Percentiles rank a stretch among this genome's conserved stretches.
Conservation (phyloP, 2,797 vertebrate genomes). For the Somateria mollissima region DNA sequence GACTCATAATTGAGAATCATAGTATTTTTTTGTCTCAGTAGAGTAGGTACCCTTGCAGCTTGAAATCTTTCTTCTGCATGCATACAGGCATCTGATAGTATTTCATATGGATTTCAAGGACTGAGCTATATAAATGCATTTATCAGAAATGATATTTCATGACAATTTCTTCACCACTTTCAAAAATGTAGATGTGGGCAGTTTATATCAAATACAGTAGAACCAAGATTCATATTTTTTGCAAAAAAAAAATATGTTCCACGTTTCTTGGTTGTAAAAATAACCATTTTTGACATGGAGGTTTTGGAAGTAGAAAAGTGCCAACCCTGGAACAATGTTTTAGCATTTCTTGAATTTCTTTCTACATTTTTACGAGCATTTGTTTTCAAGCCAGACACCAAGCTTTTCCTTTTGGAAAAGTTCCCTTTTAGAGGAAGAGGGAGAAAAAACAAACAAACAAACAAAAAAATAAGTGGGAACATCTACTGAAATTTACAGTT, state of each 20-base stretch:
- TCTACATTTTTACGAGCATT: background rate
- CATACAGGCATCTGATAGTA: background rate
- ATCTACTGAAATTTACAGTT: background rate
- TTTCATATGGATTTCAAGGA: background rate
- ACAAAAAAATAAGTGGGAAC: fast-evolving
- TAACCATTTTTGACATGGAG: background rate
- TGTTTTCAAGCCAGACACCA: background rate
- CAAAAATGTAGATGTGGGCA: background rate
- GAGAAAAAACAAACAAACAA: background rate
- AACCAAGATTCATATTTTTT: background rate
- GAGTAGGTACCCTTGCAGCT: background rate
- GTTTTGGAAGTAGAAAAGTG: background rate
- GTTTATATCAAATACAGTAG: background rate
- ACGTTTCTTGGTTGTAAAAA: background rate
- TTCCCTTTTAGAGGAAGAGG: background rate
- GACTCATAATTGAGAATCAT: background rate
- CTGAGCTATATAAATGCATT: background rate
- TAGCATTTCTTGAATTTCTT: background rate
- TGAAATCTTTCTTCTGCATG: background rate
- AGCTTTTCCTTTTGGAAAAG: background rate
- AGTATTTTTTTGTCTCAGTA: background rate
- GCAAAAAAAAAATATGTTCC: background rate
- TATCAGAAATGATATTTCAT: background rate
- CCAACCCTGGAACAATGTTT: background rate
- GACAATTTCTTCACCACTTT: background rate